A percentile compares a stretch with the other conserved stretches of the same genome.
Evolutionary conservation across 2,888 invertebrate species (phyloP).

Genomic region (Pristionchus japonicus): DNA sequence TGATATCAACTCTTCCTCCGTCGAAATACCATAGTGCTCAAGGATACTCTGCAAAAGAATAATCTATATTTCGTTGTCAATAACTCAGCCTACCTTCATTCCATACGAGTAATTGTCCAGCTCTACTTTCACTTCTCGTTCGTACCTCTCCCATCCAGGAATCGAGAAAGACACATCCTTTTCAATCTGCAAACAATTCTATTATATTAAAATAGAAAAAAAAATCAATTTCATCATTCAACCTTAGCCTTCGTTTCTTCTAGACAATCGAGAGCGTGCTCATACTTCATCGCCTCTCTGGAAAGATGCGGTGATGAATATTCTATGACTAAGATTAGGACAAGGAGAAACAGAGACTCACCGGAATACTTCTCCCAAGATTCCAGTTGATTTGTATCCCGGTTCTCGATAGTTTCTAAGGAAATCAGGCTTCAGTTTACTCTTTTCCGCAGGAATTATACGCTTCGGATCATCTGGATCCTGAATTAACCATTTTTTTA

Average conservation of each 20-base stretch:
- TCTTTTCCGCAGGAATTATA: slow-evolving; percentile 55
- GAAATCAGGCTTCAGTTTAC: slow-evolving; percentile 58
- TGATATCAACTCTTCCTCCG: slow-evolving; percentile 70
- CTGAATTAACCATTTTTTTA: neutral
- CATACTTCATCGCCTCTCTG: neutral
- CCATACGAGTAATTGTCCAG: slow-evolving; percentile 56
- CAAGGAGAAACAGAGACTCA: neutral
- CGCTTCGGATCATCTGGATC: neutral
- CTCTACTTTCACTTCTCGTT: neutral
- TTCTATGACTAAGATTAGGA: neutral
- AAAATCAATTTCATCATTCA: neutral
- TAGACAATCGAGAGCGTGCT: slow-evolving; percentile 57
- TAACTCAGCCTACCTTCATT: slow-evolving; percentile 48
- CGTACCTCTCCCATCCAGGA: neutral
- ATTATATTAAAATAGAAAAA: neutral
- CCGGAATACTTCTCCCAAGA: slow-evolving; percentile 74
- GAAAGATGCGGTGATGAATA: neutral
- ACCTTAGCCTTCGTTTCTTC: slow-evolving; percentile 48
- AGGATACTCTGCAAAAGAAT: slow-evolving; percentile 54
- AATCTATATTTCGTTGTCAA: too few relatives aligned
- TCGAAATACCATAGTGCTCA: slow-evolving; percentile 67
- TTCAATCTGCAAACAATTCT: neutral
- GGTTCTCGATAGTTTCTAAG: too few relatives aligned
- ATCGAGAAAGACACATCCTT: neutral
- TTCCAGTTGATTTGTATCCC: slow-evolving; percentile 65